Evolutionary conservation across 2,888 invertebrate genomes (phyloP).

Genomic region (Vannuccia rotundouncinata): DNA sequence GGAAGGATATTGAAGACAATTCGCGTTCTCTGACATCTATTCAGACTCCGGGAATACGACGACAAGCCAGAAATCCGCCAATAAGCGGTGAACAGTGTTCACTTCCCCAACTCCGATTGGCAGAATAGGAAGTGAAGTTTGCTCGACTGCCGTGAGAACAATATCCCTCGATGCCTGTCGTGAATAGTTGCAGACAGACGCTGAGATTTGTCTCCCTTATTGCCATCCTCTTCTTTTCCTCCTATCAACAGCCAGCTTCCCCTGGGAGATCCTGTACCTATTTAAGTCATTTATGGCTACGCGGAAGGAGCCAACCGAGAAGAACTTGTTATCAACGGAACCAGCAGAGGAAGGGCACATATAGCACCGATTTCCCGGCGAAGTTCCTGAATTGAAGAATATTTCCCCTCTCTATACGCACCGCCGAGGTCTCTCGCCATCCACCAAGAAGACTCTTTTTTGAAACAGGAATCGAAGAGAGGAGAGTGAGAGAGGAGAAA

Average conservation of each 20-base stretch:
- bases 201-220: background rate
- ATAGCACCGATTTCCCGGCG: background rate
- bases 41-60: background rate
- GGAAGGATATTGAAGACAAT: background rate
- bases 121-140: background rate
- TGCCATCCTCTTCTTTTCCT: background rate
- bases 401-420: background rate
- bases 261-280: background rate
- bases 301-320: background rate
- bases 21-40: background rate
- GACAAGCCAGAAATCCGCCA: background rate
- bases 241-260: constrained; percentile 9
- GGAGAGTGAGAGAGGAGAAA: too few relatives aligned
- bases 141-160: background rate
- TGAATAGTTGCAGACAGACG: background rate
- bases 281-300: background rate
- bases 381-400: background rate
- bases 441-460: background rate
- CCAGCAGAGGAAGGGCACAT: background rate
- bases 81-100: background rate
- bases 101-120: background rate
- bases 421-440: background rate
- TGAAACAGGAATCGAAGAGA: background rate
- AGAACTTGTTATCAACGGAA: background rate
- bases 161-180: background rate